Conservation (phyloP, 2,888 invertebrate genomes). For the Ditylenchus weischeri region DNA sequence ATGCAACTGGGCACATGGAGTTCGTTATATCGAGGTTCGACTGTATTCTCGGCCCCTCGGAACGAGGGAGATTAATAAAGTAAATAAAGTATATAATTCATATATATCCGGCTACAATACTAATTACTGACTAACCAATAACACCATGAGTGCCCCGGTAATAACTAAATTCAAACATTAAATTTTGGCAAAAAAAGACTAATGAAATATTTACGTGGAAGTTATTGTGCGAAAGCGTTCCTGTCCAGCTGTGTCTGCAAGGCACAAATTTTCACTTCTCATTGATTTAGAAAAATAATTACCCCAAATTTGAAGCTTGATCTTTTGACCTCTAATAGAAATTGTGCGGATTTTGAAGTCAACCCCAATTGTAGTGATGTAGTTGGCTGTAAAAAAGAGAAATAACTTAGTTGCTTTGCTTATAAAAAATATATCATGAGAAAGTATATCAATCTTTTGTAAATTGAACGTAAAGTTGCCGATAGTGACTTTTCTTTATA, state of each 20-base stretch:
- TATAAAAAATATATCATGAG: conserved; percentile 1
- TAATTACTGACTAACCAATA: conserved; percentile 63
- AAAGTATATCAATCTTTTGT: too few relatives aligned
- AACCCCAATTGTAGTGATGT: conserved; percentile 97
- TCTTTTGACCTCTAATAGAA: conserved; percentile 61
- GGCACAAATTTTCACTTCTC: background rate
- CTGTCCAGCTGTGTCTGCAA: conserved; percentile 84
- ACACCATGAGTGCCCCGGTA: conserved; percentile 99
- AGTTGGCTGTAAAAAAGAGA: conserved; percentile 61
- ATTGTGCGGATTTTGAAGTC: conserved; percentile 99
- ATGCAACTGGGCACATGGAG: too few relatives aligned
- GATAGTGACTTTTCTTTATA: too few relatives aligned
- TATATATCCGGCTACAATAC: too few relatives aligned
- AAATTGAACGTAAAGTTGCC: too few relatives aligned
- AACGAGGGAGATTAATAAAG: too few relatives aligned
- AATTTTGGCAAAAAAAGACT: background rate
- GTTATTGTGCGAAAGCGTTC: conserved; percentile 93
- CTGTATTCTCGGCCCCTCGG: conserved; percentile 57
- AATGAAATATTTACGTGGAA: conserved; percentile 35
- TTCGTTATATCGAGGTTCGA: too few relatives aligned
- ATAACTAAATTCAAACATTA: conserved; percentile 67
- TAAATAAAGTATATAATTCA: too few relatives aligned
- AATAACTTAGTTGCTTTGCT: background rate
- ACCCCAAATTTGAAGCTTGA: conserved; percentile 74
- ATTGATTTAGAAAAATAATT: background rate